These are phyloP conservation scores for Danio rerio DNA, from an alignment of 2,113 vertebrate genomes.

Conservation along the genomic window GRCz12tu NC_133198.1:23797501-23798000, in stretches of 20 bases:
- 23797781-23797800: conserved; percentile 26
- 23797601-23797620: conserved; percentile 50
- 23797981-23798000: conserved; percentile 37
- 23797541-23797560: not conserved
- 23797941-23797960: conserved; percentile 64
- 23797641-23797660: conserved; percentile 10
- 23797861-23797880: conserved; percentile 46
- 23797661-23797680: conserved; percentile 6
- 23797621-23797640: conserved; percentile 15
- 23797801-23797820: conserved; percentile 12
- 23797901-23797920: conserved; percentile 45
- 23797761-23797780: not conserved
- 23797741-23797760: not conserved
- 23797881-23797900: conserved; percentile 55
- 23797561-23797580: no score
- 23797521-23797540: no score
- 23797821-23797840: conserved; percentile 34
- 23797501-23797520: not conserved
- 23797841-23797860: conserved; percentile 50
- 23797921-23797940: conserved; percentile 59
- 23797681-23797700: not conserved
- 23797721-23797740: not conserved
- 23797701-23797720: not conserved
- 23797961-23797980: conserved; percentile 61
- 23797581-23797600: conserved; percentile 35